These are phyloP conservation scores for Megastigmus dorsalis DNA, from an alignment of 2,888 invertebrate genomes.

Conservation along the genomic window DNA sequence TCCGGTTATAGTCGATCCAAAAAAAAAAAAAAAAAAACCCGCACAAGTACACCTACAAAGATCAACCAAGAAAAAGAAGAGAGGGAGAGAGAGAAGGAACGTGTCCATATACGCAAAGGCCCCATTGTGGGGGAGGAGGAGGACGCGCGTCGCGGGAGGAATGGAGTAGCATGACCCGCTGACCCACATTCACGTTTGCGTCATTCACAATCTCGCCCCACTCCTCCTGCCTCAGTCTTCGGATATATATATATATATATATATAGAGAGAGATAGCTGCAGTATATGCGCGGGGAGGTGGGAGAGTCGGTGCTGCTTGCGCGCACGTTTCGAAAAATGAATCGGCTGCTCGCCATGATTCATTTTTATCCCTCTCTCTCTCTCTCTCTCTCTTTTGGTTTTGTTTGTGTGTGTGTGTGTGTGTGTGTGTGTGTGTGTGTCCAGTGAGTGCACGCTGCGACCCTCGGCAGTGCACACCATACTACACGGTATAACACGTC, in stretches of 20 bases:
- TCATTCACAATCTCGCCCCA: slow-evolving; percentile 72
- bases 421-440: neutral
- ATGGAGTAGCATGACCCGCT: slow-evolving; percentile 67
- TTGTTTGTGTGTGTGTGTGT: neutral
- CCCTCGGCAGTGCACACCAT: too few relatives aligned
- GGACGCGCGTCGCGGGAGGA: neutral
- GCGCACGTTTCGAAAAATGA: slow-evolving; percentile 34
- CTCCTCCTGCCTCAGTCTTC: slow-evolving; percentile 41
- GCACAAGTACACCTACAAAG: too few relatives aligned
- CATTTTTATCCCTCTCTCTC: neutral
- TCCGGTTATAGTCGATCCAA: too few relatives aligned
- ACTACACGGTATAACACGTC: too few relatives aligned
- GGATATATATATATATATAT: too few relatives aligned
- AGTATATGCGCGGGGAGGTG: too few relatives aligned
- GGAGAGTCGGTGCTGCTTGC: too few relatives aligned
- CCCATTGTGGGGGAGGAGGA: neutral
- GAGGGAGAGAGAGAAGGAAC: neutral
- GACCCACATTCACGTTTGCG: slow-evolving; percentile 72
- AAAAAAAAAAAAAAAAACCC: too few relatives aligned
- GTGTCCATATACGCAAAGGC: neutral
- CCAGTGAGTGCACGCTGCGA: too few relatives aligned
- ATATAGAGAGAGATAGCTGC: too few relatives aligned
- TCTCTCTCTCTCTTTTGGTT: neutral
- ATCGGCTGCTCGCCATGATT: slow-evolving; percentile 23
- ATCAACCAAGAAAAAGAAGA: neutral